phyloP scores from a whole-genome alignment of 2,797 vertebrate species.

The Melanogrammus aeglefinus region DNA sequence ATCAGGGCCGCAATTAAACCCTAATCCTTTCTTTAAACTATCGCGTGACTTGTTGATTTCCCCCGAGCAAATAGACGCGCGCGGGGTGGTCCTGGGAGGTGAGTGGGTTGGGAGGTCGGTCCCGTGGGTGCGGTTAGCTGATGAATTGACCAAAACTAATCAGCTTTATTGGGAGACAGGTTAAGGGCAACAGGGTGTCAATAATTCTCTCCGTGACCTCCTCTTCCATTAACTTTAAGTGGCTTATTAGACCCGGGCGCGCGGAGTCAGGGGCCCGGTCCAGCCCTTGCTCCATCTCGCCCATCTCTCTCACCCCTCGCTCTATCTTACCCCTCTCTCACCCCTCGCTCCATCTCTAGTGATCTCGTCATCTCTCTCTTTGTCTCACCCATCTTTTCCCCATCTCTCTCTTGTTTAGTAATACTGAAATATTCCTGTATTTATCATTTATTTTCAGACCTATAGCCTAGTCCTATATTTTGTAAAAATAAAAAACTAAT shows the following conservation, averaged over 20 bases:
- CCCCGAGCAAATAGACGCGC: conserved; percentile 88
- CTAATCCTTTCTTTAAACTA: conserved; percentile 69
- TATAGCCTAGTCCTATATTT: background rate
- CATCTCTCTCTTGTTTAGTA: background rate
- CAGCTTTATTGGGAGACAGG: conserved; percentile 99
- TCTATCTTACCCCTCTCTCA: background rate
- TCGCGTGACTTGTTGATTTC: conserved; percentile 95
- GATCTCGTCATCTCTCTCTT: background rate
- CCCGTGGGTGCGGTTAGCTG: conserved; percentile 79
- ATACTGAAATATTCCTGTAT: no score
- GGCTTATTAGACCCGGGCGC: conserved; percentile 85
- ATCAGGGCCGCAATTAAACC: conserved; percentile 73
- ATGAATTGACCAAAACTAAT: conserved; percentile 99
- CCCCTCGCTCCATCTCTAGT: background rate
- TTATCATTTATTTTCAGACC: no score
- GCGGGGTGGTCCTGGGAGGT: conserved; percentile 54
- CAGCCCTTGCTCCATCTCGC: conserved; percentile 35
- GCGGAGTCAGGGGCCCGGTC: conserved; percentile 33
- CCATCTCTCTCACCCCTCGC: conserved; percentile 24
- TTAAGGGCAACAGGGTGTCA: conserved; percentile 93
- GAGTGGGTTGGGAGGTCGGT: conserved; percentile 41
- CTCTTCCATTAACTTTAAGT: conserved; percentile 90
- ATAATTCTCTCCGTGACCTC: conserved; percentile 92
- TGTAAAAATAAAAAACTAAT: background rate
- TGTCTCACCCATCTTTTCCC: background rate